Base-by-base conservation (phyloP, 1,140 invertebrate species). In the Bombus superbus region DNA sequence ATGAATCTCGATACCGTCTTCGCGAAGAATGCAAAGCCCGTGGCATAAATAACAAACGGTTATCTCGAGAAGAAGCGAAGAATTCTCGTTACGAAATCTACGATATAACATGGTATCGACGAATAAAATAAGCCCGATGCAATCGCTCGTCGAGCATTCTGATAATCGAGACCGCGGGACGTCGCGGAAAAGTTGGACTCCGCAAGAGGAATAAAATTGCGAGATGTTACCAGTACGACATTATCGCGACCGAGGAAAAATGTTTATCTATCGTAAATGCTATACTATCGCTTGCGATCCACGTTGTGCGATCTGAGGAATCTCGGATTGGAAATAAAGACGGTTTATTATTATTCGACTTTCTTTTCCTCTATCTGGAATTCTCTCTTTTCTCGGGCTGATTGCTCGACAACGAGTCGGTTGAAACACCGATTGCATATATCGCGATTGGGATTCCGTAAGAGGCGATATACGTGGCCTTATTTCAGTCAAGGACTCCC, bases 401-500 rank as follows among this genome's bases (percentile, higher is more conserved):
- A 42, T n/a, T 69, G 66, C 69, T 71, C 25, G 38, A 10, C 38
- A 69, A 9, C 38, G 68, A 69, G n/a, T 11, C 35, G 35, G 38
- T 40, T 38, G 10, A 76, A 76, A n/a, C 11, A 53, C 22, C 35
- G 62, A 44, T 59, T 81, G 87, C 62, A 44, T 44, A 64, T 77
- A 84, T 87, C 42, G 77, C 40, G n/a, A 81, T 15, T 81, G 28
- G 57, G 53, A 74, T 72, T 74, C 77, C 83, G 53, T 79, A 89
- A 85, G 35, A 80, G 77, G 78, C 83, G 81, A 80, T 57, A 59
- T 35, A 35, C 47, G 35, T 22, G 72, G 69, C 62, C 77, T 88
- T 81, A 88, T 90, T 90, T 80, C 57, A 81, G 22, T 72, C 86
- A 91, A 91, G 86, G 88, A 90, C 86, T 86, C 47, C 32, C 64